Conservation (phyloP, 2,113 vertebrate genomes). For the Naja naja region DNA sequence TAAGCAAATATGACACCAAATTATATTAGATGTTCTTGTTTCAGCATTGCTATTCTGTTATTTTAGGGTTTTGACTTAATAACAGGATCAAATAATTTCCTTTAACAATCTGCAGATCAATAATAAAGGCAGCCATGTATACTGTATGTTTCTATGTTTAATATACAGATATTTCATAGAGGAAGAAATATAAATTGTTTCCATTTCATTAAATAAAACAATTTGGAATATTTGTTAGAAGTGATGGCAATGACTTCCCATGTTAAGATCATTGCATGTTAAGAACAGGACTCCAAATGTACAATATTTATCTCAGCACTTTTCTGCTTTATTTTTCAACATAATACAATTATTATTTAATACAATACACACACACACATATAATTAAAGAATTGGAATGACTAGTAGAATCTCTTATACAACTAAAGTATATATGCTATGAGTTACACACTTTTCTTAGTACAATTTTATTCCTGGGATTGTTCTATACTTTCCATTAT, state of each 20-base stretch:
- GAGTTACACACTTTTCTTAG: constrained; percentile 1
- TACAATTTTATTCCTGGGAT: background rate
- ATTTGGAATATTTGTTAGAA: constrained; percentile 17
- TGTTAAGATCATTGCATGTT: constrained; percentile 29
- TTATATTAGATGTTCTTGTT: background rate
- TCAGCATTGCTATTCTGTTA: constrained; percentile 1
- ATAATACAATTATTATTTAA: too few species aligned
- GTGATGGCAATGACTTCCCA: constrained; percentile 38
- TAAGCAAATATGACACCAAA: background rate
- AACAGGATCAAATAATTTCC: constrained; percentile 40
- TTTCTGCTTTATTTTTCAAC: constrained; percentile 38
- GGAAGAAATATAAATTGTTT: constrained; percentile 15
- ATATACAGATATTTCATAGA: background rate
- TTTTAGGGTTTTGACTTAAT: background rate
- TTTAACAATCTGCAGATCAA: constrained; percentile 32
- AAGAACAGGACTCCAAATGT: constrained; percentile 50
- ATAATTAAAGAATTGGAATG: background rate
- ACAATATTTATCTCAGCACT: constrained; percentile 28
- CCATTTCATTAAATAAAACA: background rate
- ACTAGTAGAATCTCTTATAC: background rate
- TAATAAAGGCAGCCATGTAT: constrained; percentile 16
- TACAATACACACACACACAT: too few species aligned
- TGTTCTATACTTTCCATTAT: background rate
- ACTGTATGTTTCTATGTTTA: constrained; percentile 2
- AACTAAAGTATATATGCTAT: constrained; percentile 11